Base-by-base conservation (phyloP, 2,888 invertebrate species). In the Hydrotaea diabolus region DNA sequence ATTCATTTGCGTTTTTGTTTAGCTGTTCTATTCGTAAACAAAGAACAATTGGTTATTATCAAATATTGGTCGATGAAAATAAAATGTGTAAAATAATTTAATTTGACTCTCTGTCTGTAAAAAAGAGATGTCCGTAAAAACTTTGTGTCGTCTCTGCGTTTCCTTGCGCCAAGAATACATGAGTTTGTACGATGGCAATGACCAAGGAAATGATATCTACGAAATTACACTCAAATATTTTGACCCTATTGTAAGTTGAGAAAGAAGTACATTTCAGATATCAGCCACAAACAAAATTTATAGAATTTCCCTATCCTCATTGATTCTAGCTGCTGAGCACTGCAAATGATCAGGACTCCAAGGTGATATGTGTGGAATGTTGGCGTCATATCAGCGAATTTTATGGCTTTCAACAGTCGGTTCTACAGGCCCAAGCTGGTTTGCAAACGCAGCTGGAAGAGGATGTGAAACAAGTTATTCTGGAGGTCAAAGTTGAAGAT, bases 401-500 rank as follows among this genome's bases (percentile, higher is more conserved):
- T 36, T 59, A 81, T 55, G 43, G 23, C 7, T 84, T 84, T n/a
- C 78, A 81, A 39, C 72, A 73, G n/a, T 36, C 53, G 5, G 62
- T 87, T 2, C 57, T 76, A 13, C 46, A 36, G 21, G 59, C 77
- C 1, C 83, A 83, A 36, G 59, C 75, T 13, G 72, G 64, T 36
- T 66, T 80, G 8, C 21, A 77, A 39, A 66, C 66, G n/a, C 59
- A 46, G 43, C 36, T 77, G 13, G 39, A 62, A n/a, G 46, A 72
- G 36, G 82, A 85, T 62, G 23, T 77, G 4, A 82, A 80, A 9
- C 55, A 85, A 49, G 31, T 53, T 15, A 19, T 64, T 0, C 17
- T 66, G 3, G 43, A 66, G n/a, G 82, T 85, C 1, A 85, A 85
- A 87, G 93, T 97, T 89, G 97, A 97, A 90, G 97, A 98, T 97